Conservation (phyloP, 2,888 invertebrate species). For the Sinotaia quadrata region DNA sequence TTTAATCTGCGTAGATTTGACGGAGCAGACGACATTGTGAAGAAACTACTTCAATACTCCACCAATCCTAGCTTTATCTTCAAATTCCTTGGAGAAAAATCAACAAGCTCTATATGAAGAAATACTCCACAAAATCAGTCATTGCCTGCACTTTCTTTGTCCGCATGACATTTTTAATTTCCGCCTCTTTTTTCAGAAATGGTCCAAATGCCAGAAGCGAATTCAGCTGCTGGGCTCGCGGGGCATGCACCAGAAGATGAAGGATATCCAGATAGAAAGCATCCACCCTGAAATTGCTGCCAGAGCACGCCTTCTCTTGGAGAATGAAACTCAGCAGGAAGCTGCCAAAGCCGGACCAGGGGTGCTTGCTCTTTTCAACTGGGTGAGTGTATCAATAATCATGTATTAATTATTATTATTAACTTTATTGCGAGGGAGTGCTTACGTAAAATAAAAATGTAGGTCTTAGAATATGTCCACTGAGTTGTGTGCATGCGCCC, state of each 20-base stretch:
- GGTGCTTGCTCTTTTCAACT: constrained; percentile 8
- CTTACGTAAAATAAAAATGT: neutral
- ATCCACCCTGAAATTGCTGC: constrained; percentile 25
- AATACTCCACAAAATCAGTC: too few relatives aligned
- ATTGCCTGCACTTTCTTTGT: too few relatives aligned
- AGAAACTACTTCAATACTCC: too few relatives aligned
- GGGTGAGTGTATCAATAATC: neutral
- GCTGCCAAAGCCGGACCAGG: constrained; percentile 6
- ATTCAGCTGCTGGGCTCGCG: constrained; percentile 14
- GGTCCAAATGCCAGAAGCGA: constrained; percentile 10
- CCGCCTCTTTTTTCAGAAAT: constrained; percentile 11
- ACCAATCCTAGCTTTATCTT: too few relatives aligned
- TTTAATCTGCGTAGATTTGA: too few relatives aligned
- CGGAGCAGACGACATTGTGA: too few relatives aligned
- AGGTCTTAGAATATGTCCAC: neutral
- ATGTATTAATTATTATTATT: neutral
- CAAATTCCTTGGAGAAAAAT: too few relatives aligned
- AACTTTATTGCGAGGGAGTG: neutral
- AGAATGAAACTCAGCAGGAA: neutral
- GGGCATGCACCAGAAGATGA: constrained; percentile 20
- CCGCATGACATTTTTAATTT: too few relatives aligned
- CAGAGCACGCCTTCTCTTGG: constrained; percentile 14
- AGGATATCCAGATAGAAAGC: constrained; percentile 5
- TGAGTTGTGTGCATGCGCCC: neutral
- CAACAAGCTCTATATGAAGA: too few relatives aligned